Base-by-base conservation (phyloP, 1,140 invertebrate genomes). In the Schlechtendalia chinensis region DNA sequence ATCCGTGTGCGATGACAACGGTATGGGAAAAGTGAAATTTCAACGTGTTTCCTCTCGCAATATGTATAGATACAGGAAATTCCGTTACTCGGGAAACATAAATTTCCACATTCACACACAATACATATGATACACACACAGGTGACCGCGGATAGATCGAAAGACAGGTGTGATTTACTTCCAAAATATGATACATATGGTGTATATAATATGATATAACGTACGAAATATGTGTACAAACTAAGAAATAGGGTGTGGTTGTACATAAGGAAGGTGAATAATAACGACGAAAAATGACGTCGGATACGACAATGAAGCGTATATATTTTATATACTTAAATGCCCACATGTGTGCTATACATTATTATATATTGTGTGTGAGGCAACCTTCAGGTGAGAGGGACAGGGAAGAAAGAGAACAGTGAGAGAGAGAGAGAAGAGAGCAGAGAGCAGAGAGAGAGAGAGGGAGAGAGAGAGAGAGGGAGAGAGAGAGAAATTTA, bases 1-100 rank as follows among this genome's bases (percentile, higher is more conserved):
- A n/a, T 67, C 32, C 29, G 14, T 22, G 17, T 14, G 27, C 17
- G 14, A 14, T 16, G 4, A 6, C 32, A 3, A 0, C 50, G n/a
- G 53, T 32, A 19, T 77, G 39, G 58, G 75, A 79, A 79, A 79
- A 79, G 75, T 79, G 75, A 79, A 79, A 79, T 79, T 79, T 79
- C 24, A 11, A 54, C 19, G 19, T 17, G 47, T 72, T 71, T 54
- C 69, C 50, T 72, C 69, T 19, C 54, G 47, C 16, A 11, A 27
- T 61, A 61, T 27, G 27, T 14, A 2, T 61, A 47, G 1, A 29
- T 17, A 14, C 29, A 63, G 58, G 24, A 79, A 79, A 79, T 79
- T 59, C 47, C 16, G 10, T 54, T 29, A 29, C 27, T 39, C 22
- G 16, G 11, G 32, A 24, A 24, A 69, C 45, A 69, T 11, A 4